Evolutionary conservation across 2,888 invertebrate genomes (phyloP), one percentile per base, ranked within the genome.

Genomic region (Isoperla grammatica): DNA sequence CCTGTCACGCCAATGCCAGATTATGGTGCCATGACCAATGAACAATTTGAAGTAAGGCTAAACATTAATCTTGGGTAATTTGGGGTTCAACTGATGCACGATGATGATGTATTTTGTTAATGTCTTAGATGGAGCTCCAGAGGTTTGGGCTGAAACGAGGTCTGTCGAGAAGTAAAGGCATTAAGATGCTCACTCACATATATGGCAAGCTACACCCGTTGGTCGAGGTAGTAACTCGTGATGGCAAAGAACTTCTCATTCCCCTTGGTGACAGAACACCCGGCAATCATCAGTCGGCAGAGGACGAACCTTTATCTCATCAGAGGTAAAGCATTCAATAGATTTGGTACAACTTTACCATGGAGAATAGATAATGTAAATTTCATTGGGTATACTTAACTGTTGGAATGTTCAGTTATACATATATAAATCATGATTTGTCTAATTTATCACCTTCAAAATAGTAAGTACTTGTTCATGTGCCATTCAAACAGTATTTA

Each of bases 191-290:
- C 56, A 73, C 75, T 43, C 78, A 80, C 61, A 79, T 82, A 65
- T 81, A 81, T 67, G 72, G 79, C n/a, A 74, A 79, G 65, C 74
- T 79, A 22, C 81, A 82, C 69, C 78, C 78, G 48, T 61, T 67
- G 22, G 65, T 71, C 12, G 50, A 19, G 46, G 40, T 23, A 3
- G 53, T 49, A 13, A 35, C 13, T 19, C 15, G 19, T 11, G 46
- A 53, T 39, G 62, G 57, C 17, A 35, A 46, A 45, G 20, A 46
- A 56, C 23, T 39, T 20, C 19, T 19, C 11, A 19, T 39, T 39
- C 53, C 39, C 2, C 15, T 39, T 12, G 53, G 9, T 39, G 53
- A 49, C 12, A 57, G 40, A 20, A 49, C 11, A 29, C 37, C 37
- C 43, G 54, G 8, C 11, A 58, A n/a, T 13, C 5, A 12, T 1